These are phyloP conservation scores for Gymnocypris eckloni DNA, from an alignment of 2,797 vertebrate species.

Conservation along the genomic window DNA sequence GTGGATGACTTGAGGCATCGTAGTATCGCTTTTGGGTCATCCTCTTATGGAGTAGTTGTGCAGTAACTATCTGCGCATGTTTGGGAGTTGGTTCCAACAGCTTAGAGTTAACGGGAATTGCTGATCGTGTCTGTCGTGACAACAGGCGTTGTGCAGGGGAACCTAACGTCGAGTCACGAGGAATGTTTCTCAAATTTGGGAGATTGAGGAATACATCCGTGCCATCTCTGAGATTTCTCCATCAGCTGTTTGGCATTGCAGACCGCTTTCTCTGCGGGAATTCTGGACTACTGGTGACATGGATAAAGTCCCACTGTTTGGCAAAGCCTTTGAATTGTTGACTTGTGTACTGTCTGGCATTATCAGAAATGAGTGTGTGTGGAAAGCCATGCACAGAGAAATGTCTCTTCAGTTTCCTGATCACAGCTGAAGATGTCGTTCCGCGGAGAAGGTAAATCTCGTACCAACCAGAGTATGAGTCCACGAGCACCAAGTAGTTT, in stretches of 20 bases:
- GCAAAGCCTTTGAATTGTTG: constrained; percentile 43
- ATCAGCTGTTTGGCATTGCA: constrained; percentile 23
- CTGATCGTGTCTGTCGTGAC: constrained; percentile 35
- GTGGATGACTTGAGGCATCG: background rate
- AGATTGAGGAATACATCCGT: constrained; percentile 27
- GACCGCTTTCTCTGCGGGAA: constrained; percentile 35
- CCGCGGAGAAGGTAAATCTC: background rate
- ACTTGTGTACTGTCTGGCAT: constrained; percentile 39
- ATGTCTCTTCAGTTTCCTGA: constrained; percentile 33
- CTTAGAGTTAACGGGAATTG: background rate
- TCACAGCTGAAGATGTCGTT: background rate
- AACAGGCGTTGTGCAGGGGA: constrained; percentile 31
- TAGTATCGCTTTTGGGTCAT: constrained; percentile 43
- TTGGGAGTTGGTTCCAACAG: background rate
- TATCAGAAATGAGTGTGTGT: constrained; percentile 12
- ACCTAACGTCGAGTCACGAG: constrained; percentile 30
- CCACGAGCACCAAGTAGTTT: background rate
- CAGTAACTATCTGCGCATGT: constrained; percentile 4
- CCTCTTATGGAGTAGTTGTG: constrained; percentile 1
- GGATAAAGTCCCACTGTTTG: constrained; percentile 9
- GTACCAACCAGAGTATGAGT: constrained; percentile 7
- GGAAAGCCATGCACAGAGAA: background rate
- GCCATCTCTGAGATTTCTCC: constrained; percentile 32
- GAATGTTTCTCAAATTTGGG: background rate
- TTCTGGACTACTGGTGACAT: constrained; percentile 36